A percentile compares a stretch with the other conserved stretches of the same genome.
Conservation (phyloP, 2,797 vertebrate genomes). For the Lagorchestes hirsutus region DNA sequence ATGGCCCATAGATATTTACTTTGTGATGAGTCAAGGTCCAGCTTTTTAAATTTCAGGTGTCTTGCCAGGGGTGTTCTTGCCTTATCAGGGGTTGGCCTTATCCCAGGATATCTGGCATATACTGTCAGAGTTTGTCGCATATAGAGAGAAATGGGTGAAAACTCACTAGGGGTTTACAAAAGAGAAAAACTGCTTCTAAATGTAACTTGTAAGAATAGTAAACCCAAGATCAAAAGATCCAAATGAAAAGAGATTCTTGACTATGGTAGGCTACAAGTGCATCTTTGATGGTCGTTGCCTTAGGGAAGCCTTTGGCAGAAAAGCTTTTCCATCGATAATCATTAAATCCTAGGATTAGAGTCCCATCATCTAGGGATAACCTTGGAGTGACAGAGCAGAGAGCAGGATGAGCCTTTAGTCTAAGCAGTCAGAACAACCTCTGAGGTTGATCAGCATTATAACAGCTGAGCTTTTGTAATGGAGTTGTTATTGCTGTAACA, state of each 20-base stretch:
- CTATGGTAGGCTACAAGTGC: not conserved
- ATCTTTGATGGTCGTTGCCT: not conserved
- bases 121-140: not conserved
- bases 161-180: not conserved
- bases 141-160: not conserved
- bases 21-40: not conserved
- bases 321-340: not conserved
- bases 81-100: not conserved
- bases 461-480: not conserved
- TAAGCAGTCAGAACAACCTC: not conserved
- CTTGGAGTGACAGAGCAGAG: slow-evolving; percentile 12
- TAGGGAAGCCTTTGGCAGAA: not conserved
- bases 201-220: not conserved
- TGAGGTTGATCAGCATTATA: not conserved
- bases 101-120: not conserved
- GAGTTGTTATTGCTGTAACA: not conserved
- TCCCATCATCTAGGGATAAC: not conserved
- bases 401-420: not conserved
- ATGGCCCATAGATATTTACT: not conserved
- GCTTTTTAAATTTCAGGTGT: not conserved
- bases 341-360: slow-evolving; percentile 1
- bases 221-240: not conserved
- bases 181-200: not conserved
- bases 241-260: not conserved
- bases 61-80: not conserved